Percentiles rank a stretch among this genome's conserved stretches.
phyloP scores from a whole-genome alignment of 1,140 invertebrate genomes.

The Elymnias hypermnestra region DNA sequence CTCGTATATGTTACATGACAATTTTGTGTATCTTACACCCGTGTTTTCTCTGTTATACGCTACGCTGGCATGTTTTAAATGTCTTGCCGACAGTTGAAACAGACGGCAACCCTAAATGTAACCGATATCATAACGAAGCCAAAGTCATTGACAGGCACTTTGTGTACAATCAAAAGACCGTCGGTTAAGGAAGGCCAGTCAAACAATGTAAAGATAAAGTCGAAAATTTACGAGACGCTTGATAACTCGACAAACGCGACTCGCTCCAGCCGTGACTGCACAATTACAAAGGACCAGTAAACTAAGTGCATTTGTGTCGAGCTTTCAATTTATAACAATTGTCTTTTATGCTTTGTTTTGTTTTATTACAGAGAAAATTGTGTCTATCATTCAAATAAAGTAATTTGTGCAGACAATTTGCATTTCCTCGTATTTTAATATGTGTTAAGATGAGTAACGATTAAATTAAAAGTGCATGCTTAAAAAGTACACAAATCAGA shows the following conservation, averaged over 20 bases:
- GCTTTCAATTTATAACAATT: neutral
- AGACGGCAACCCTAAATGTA: neutral
- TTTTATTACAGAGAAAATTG: too few species aligned
- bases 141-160: conserved; percentile 6
- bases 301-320: conserved; percentile 9
- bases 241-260: conserved; percentile 17
- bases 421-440: too few species aligned
- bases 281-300: conserved; percentile 12
- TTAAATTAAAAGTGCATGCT: too few species aligned
- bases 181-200: conserved; percentile 10
- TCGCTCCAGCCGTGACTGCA: conserved; percentile 7
- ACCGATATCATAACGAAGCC: neutral
- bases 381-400: too few species aligned
- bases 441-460: too few species aligned
- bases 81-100: too few species aligned
- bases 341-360: neutral
- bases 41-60: too few species aligned
- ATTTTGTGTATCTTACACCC: too few species aligned
- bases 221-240: conserved; percentile 18
- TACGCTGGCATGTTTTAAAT: neutral
- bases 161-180: conserved; percentile 8
- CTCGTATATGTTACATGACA: too few species aligned
- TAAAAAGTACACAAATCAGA: too few species aligned
- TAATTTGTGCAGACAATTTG: too few species aligned
- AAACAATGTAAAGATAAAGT: conserved; percentile 11